Percentiles rank a stretch among this genome's conserved stretches.
phyloP scores from a whole-genome alignment of 2,797 vertebrate species.

The Coreius guichenoti region DNA sequence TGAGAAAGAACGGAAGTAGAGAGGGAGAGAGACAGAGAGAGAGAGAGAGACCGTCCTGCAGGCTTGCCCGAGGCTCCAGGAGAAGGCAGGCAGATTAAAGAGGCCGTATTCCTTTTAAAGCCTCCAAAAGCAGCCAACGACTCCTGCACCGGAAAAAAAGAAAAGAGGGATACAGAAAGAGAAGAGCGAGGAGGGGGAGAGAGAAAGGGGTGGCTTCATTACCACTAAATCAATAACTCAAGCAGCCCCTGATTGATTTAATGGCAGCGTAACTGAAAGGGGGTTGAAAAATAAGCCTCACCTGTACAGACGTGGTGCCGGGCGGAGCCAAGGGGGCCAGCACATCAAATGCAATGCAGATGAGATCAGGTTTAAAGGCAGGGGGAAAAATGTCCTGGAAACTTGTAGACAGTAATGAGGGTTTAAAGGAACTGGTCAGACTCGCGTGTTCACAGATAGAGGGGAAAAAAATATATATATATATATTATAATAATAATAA shows the following conservation, averaged over 20 bases:
- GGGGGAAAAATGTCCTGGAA: constrained; percentile 31
- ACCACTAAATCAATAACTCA: constrained; percentile 70
- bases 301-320: constrained; percentile 55
- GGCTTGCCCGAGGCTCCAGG: constrained; percentile 89
- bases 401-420: constrained; percentile 34
- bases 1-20: constrained; percentile 48
- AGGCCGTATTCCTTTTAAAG: constrained; percentile 93
- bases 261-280: constrained; percentile 72
- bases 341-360: constrained; percentile 62
- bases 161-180: constrained; percentile 43
- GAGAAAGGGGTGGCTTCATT: constrained; percentile 64
- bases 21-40: constrained; percentile 42
- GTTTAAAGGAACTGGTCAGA: constrained; percentile 26
- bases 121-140: constrained; percentile 75
- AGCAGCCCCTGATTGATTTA: constrained; percentile 71
- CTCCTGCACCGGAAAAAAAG: constrained; percentile 56
- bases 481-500: too few species aligned
- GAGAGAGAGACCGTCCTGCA: constrained; percentile 75
- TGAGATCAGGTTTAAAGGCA: constrained; percentile 55
- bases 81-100: constrained; percentile 90
- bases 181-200: constrained; percentile 19
- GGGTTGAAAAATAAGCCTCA: constrained; percentile 71
- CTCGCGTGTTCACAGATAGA: neutral
- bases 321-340: constrained; percentile 51
- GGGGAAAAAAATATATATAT: too few species aligned